Evolutionary conservation across 2,113 vertebrate genomes (phyloP).

Genomic region (Heloderma charlesbogerti): DNA sequence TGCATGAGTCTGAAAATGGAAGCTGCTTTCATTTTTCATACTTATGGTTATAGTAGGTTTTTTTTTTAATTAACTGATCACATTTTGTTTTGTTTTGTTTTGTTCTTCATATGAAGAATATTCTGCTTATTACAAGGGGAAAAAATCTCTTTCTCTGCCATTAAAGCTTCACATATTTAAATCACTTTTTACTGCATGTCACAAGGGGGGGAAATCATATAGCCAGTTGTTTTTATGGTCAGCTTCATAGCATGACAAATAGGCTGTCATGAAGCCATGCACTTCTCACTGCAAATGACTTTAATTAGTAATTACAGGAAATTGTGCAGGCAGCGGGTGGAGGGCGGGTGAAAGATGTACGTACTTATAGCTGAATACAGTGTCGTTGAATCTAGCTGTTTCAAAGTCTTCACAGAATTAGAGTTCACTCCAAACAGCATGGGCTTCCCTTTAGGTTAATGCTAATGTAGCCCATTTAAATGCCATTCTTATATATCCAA

Average conservation of each 20-base stretch:
- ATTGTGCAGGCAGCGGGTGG: neutral
- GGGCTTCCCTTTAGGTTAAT: neutral
- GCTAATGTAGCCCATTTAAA: neutral
- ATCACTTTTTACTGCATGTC: neutral
- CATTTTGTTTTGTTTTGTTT: neutral
- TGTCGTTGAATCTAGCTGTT: neutral
- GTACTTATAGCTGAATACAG: no score
- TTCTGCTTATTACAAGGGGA: constrained; percentile 19
- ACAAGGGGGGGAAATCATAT: neutral
- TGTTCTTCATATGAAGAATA: neutral
- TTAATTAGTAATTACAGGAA: constrained; percentile 21
- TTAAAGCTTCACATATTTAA: constrained; percentile 24
- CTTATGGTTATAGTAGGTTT: neutral
- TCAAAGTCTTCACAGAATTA: neutral
- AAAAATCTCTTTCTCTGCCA: neutral
- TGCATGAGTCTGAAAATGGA: neutral
- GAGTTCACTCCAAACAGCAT: neutral
- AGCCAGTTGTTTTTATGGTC: constrained; percentile 10
- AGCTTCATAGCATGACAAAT: constrained; percentile 12
- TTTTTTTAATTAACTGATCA: neutral
- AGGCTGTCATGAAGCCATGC: neutral
- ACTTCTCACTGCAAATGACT: constrained; percentile 12
- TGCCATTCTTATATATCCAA: neutral
- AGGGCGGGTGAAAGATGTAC: neutral
- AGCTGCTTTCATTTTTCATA: neutral